Evolutionary conservation across 2,888 invertebrate species (phyloP).

Genomic region (Lamellibrachia satsuma): DNA sequence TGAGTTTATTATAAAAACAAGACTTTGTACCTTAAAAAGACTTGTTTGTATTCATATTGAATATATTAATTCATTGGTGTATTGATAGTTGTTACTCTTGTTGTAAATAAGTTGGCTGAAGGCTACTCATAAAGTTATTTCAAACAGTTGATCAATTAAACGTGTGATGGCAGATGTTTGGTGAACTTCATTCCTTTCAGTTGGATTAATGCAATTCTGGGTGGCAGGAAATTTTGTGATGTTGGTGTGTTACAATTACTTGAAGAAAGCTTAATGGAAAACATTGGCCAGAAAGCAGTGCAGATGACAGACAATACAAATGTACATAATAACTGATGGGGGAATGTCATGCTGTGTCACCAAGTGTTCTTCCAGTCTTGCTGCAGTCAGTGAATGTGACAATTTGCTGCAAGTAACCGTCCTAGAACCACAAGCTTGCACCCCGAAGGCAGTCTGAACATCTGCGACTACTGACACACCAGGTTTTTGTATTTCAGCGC

Average conservation of each 20-base stretch:
- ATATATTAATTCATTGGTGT: not conserved
- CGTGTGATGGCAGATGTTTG: not conserved
- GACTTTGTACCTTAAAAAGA: not conserved
- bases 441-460: not conserved
- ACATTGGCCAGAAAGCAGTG: not conserved
- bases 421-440: not conserved
- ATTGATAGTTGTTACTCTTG: not conserved
- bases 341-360: not conserved
- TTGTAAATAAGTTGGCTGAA: not conserved
- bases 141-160: not conserved
- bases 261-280: not conserved
- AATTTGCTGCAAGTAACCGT: not conserved
- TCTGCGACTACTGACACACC: not conserved
- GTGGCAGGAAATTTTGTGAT: not conserved
- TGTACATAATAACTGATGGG: not conserved
- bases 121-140: not conserved
- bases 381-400: not conserved
- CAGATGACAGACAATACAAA: not conserved
- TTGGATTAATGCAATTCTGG: not conserved
- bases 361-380: not conserved
- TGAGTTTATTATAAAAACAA: too few relatives aligned
- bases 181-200: not conserved
- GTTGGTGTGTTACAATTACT: not conserved
- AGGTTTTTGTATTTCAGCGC: conserved; percentile 7
- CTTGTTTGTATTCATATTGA: not conserved